Base-by-base conservation (phyloP, 2,113 vertebrate species). In the Cisticola juncidis region DNA sequence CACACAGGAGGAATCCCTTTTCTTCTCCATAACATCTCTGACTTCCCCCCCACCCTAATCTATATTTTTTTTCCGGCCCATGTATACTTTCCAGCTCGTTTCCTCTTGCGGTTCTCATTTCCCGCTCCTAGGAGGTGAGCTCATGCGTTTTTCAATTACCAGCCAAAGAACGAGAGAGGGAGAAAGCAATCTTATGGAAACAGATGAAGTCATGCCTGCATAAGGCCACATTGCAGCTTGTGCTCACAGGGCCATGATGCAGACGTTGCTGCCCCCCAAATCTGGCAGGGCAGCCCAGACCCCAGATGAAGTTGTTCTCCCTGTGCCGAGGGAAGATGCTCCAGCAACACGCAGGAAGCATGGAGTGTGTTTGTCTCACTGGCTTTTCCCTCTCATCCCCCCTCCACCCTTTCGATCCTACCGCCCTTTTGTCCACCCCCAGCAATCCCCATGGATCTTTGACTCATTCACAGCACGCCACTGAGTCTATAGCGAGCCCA, bases 141-240 rank as follows among this genome's bases (percentile, higher is more conserved):
- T 97, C 97, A 97, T 97, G 88, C 40, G 29, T 97, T 96, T 97
- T 96, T 96, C 90, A 97, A 95, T 97, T 97, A 95, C 94, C 90
- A 95, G 93, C 94, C 93, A 97, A 92, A 96, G 94, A 97, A 96
- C 92, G 88, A 81, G 92, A 96, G 90, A 72, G 54, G 80, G 90
- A 88, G 97, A 58, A 96, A 96, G 93, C 92, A 97, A 92, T 97
- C 94, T 96, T 95, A 96, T 94, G 95, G 96, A 97, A 97, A 96
- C 94, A 97, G 92, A 96, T 97, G 95, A 97, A 96, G 94, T 97
- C 97, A 97, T 96, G 91, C 94, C 88, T 96, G 56, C 71, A 68
- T 61, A 96, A 96, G 95, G 91, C 94, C 88, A n/a, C 77, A 83
- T 87, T 95, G 73, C 15, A 4, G 95, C 84, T 73, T 25, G 2